Evolutionary conservation across 2,113 vertebrate species (phyloP).

Genomic region (Charadrius vociferus): DNA sequence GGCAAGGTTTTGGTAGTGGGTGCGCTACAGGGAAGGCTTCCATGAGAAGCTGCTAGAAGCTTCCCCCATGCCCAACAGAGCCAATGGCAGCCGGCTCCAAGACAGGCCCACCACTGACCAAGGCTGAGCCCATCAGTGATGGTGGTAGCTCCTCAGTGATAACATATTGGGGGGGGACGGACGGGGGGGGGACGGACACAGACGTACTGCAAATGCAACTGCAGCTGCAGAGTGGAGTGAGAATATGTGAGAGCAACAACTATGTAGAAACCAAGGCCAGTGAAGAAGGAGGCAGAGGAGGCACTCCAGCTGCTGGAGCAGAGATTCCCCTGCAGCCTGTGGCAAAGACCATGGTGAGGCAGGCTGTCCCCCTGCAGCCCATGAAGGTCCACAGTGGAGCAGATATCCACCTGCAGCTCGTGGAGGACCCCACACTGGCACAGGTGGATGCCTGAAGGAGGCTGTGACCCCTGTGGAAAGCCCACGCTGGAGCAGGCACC

Average conservation of each 20-base stretch:
- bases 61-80: not conserved
- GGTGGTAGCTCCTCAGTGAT: not conserved
- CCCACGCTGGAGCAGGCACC: not conserved
- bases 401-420: not conserved
- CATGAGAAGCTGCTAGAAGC: not conserved
- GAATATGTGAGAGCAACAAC: not conserved
- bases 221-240: not conserved
- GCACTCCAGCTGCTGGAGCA: not conserved
- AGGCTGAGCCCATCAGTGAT: not conserved
- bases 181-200: no score
- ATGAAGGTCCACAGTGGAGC: not conserved
- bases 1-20: not conserved
- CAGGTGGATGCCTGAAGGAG: not conserved
- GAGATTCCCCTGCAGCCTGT: not conserved
- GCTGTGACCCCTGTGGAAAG: not conserved
- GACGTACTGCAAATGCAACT: not conserved
- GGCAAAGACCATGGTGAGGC: not conserved
- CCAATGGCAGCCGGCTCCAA: not conserved
- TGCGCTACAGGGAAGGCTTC: not conserved
- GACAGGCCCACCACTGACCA: not conserved
- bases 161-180: no score
- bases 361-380: not conserved
- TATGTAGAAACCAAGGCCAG: not conserved
- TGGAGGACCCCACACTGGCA: not conserved
- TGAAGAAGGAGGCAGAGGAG: not conserved